Evolutionary conservation across 2,113 vertebrate genomes (phyloP).

Genomic region (Barnardius zonarius): DNA sequence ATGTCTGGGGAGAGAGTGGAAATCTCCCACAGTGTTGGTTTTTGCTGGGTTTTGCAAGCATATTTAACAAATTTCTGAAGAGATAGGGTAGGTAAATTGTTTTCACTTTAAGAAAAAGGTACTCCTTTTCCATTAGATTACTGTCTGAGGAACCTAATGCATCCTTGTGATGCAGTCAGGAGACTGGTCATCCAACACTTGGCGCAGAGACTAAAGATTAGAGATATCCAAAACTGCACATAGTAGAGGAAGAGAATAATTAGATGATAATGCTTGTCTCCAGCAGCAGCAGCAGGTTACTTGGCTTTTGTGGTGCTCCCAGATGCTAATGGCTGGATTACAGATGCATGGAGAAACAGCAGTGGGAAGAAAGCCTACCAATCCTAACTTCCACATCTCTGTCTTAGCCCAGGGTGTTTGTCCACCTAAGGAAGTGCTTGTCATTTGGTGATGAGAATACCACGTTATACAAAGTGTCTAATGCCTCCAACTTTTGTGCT

Average conservation of each 20-base stretch:
- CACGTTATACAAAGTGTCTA: not conserved
- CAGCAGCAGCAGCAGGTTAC: not conserved
- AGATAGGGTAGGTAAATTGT: not conserved
- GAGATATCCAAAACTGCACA: not conserved
- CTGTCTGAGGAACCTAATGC: not conserved
- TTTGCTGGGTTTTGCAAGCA: not conserved
- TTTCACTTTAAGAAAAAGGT: not conserved
- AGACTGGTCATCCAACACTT: not conserved
- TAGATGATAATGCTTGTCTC: not conserved
- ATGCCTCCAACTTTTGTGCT: not conserved
- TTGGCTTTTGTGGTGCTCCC: not conserved
- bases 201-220: not conserved
- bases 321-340: not conserved
- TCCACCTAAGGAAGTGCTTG: not conserved
- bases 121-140: not conserved
- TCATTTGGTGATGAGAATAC: not conserved
- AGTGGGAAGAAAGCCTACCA: not conserved
- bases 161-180: not conserved
- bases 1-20: not conserved
- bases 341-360: not conserved
- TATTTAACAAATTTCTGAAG: not conserved
- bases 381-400: not conserved
- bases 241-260: not conserved
- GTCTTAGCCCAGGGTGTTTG: not conserved
- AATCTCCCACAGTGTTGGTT: not conserved